phyloP scores from a whole-genome alignment of 2,797 vertebrate species.

The Erethizon dorsatum region DNA sequence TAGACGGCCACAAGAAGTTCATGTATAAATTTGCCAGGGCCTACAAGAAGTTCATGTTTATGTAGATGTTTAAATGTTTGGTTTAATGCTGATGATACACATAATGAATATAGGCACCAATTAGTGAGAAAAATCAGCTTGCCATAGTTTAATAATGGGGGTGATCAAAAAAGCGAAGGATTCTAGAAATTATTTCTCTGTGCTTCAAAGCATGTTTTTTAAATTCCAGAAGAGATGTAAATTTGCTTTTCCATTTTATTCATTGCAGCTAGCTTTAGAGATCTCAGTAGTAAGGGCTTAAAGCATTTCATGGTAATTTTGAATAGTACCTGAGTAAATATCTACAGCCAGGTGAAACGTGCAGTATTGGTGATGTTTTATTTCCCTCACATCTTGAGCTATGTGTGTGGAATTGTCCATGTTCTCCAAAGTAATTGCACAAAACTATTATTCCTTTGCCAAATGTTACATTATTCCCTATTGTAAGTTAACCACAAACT shows the following conservation, averaged over 20 bases:
- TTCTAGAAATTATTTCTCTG: background rate
- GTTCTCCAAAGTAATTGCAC: background rate
- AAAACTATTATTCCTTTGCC: background rate
- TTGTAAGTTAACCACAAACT: background rate
- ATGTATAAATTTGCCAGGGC: background rate
- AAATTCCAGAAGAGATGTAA: background rate
- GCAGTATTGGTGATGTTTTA: background rate
- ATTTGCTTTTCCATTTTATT: background rate
- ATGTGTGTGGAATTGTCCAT: fast-evolving
- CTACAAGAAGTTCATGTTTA: background rate
- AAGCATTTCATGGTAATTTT: background rate
- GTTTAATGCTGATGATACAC: constrained; percentile 30
- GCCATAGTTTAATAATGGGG: background rate
- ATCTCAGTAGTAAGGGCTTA: background rate
- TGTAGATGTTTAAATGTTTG: constrained; percentile 30
- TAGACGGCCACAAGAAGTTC: background rate
- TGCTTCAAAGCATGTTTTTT: background rate
- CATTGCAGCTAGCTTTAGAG: background rate
- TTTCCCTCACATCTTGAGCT: background rate
- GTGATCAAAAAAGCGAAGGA: background rate
- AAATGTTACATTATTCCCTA: background rate
- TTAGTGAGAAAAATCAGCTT: constrained; percentile 1
- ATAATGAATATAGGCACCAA: background rate
- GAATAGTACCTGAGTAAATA: background rate
- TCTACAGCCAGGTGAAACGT: background rate